Conservation (phyloP, 2,888 invertebrate species). For the Priocnemis perturbator region DNA sequence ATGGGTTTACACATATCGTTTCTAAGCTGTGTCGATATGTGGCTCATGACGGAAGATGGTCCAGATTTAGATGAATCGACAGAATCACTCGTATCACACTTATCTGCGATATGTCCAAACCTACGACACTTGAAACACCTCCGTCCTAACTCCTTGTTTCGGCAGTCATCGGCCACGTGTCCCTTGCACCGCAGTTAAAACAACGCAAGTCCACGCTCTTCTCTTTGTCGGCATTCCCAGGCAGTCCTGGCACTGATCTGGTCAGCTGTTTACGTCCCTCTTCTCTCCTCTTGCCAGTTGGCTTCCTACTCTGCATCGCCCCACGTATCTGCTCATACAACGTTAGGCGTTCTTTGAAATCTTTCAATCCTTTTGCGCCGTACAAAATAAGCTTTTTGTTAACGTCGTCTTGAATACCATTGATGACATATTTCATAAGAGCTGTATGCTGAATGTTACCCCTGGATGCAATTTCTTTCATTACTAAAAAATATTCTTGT, state of each 20-base stretch:
- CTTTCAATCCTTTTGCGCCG: slow-evolving; percentile 22
- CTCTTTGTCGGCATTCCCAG: background rate
- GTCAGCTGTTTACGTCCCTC: too few relatives aligned
- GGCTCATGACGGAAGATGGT: too few relatives aligned
- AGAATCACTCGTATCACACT: too few relatives aligned
- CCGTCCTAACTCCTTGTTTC: slow-evolving; percentile 8
- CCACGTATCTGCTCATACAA: background rate
- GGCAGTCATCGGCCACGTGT: slow-evolving; percentile 7
- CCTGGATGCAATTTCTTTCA: too few relatives aligned
- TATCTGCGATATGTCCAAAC: slow-evolving; percentile 20
- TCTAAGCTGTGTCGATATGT: too few relatives aligned
- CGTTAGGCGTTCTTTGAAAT: slow-evolving; percentile 29
- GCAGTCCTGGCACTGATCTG: too few relatives aligned
- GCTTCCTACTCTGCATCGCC: too few relatives aligned
- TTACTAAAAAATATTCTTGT: slow-evolving; percentile 21
- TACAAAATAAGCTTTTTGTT: slow-evolving; percentile 26
- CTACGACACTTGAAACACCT: slow-evolving; percentile 33
- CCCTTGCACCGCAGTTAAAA: background rate
- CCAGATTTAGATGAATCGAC: too few relatives aligned
- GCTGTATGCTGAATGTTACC: slow-evolving; percentile 25
- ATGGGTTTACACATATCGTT: too few relatives aligned
- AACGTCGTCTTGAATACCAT: slow-evolving; percentile 32
- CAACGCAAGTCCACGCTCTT: background rate
- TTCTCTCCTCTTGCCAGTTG: too few relatives aligned
- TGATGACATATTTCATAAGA: slow-evolving; percentile 36